Base-by-base conservation (phyloP, 1,140 invertebrate species). In the Hylyphantes graminicola region DNA sequence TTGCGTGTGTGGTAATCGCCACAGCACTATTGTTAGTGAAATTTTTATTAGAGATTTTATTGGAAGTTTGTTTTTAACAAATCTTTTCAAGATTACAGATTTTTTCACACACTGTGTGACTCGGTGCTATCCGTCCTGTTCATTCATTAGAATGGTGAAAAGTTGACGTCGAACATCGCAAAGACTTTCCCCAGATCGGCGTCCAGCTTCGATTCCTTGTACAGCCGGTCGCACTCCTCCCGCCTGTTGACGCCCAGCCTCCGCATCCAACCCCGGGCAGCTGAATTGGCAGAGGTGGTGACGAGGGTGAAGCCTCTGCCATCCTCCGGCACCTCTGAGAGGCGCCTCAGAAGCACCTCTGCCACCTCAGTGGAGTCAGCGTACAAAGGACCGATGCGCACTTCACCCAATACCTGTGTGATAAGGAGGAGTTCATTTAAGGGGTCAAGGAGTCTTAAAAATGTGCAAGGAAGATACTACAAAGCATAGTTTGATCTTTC, bases 381-480 rank as follows among this genome's bases (percentile, higher is more conserved):
- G 57, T 88, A 88, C 15, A 88, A 50, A 12, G 87, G 87, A 7
- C 87, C 87, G 7, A 86, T 57, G 55, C 84, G 79, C 6, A 65
- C 70, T n/a, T n/a, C n/a, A n/a, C n/a, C n/a, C n/a, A n/a, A n/a
- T n/a, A n/a, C n/a, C n/a, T n/a, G n/a, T n/a, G n/a, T n/a, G n/a
- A n/a, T n/a, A n/a, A n/a, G n/a, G n/a, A n/a, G n/a, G n/a, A n/a
- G n/a, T n/a, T n/a, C n/a, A n/a, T n/a, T n/a, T n/a, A n/a, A n/a
- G n/a, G n/a, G n/a, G n/a, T n/a, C n/a, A n/a, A n/a, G n/a, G n/a
- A n/a, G n/a, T n/a, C n/a, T n/a, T n/a, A n/a, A n/a, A n/a, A n/a
- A n/a, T n/a, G n/a, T n/a, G n/a, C n/a, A n/a, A n/a, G n/a, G n/a
- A n/a, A n/a, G n/a, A n/a, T n/a, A n/a, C n/a, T n/a, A n/a, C n/a